A percentile compares a stretch with the other conserved stretches of the same genome.
phyloP scores from a whole-genome alignment of 2,113 vertebrate species.

The Cyprinodon brontotheroides region DNA sequence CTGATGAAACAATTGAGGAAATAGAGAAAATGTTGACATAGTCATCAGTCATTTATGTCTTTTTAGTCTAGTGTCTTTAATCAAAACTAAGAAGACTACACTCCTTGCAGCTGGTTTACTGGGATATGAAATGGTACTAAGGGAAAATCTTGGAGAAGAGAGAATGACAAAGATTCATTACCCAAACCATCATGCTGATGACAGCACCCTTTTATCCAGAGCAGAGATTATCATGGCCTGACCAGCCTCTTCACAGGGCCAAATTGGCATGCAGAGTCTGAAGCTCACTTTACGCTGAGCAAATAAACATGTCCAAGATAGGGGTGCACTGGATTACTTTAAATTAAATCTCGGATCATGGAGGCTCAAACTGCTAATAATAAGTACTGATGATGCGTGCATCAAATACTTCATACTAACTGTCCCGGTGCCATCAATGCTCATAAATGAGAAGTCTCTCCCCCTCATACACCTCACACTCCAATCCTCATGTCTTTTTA shows the following conservation, averaged over 20 bases:
- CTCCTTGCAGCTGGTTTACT: background rate
- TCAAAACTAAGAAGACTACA: too few species aligned
- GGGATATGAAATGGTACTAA: background rate
- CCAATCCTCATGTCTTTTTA: conserved; percentile 3
- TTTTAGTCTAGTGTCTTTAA: too few species aligned
- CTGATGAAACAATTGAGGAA: too few species aligned
- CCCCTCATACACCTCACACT: conserved; percentile 13
- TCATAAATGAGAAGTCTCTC: conserved; percentile 29
- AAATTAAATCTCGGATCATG: conserved; percentile 13
- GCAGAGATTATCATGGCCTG: conserved; percentile 21
- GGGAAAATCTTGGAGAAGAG: conserved; percentile 3
- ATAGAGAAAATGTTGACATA: too few species aligned
- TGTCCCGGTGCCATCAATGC: conserved; percentile 16
- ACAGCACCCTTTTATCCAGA: conserved; percentile 38
- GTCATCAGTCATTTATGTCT: too few species aligned
- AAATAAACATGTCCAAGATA: conserved; percentile 13
- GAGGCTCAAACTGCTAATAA: conserved; percentile 1
- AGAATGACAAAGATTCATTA: conserved; percentile 51
- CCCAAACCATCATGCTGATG: conserved; percentile 49
- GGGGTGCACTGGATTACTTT: background rate
- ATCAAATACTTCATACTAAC: conserved; percentile 9
- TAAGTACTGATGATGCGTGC: conserved; percentile 19
- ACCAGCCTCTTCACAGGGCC: conserved; percentile 4
- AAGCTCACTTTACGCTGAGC: conserved; percentile 22
- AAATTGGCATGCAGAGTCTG: conserved; percentile 36